These are phyloP conservation scores for Lasioglossum zephyrum DNA, from an alignment of 2,888 invertebrate genomes.

Conservation along the genomic window DNA sequence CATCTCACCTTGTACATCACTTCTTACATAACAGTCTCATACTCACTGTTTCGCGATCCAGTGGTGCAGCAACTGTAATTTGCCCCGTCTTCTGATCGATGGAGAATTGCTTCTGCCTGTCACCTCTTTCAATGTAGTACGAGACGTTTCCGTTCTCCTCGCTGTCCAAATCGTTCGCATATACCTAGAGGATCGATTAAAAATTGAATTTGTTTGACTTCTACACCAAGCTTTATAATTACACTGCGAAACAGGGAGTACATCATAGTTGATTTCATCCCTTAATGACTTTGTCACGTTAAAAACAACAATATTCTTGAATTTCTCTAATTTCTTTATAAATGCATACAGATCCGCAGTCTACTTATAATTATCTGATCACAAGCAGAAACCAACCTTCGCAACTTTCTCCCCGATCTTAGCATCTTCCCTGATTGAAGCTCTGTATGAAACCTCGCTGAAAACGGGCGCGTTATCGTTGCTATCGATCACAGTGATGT, in stretches of 20 bases:
- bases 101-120: conserved; percentile 90
- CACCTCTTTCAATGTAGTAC: conserved; percentile 92
- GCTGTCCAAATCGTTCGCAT: conserved; percentile 94
- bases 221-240: neutral
- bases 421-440: conserved; percentile 92
- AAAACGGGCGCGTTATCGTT: conserved; percentile 96
- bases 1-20: too few species aligned
- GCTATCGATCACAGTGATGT: conserved; percentile 93
- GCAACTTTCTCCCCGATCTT: conserved; percentile 89
- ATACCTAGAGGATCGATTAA: conserved; percentile 84
- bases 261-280: too few species aligned
- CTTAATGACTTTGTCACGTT: too few species aligned
- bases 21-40: neutral
- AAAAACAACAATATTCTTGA: too few species aligned
- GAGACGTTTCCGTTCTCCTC: conserved; percentile 91
- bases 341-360: too few species aligned
- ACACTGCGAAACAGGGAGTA: too few species aligned
- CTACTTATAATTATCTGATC: too few species aligned
- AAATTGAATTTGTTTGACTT: neutral
- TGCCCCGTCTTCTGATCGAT: conserved; percentile 92
- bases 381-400: conserved; percentile 85
- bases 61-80: conserved; percentile 89
- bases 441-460: conserved; percentile 90
- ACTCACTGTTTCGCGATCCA: conserved; percentile 93
- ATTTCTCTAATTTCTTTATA: too few species aligned